Evolutionary conservation across 2,797 vertebrate genomes (phyloP), one percentile per base, ranked within the genome.

Genomic region (Pagetopsis macropterus): DNA sequence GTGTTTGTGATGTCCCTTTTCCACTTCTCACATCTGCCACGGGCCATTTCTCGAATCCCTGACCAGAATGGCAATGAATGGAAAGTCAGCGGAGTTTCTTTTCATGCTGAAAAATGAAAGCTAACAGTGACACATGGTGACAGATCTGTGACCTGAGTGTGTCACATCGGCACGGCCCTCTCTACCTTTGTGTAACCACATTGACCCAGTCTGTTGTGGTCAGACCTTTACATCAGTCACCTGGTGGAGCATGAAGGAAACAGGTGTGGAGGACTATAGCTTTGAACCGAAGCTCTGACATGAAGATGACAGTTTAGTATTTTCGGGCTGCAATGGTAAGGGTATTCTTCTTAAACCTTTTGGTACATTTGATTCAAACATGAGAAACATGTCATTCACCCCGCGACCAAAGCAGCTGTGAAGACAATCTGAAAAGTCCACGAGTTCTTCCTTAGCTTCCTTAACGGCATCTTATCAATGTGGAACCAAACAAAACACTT

Each of bases 41-140:
- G 14, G 70, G 74, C 56, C 14, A 49, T 54, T 73, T 71, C 61
- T 58, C 59, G 14, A 59, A 68, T 57, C 60, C 37, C 4, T 15
- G 27, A 45, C 16, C 61, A 71, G 17, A 62, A 40, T 33, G 45
- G 54, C 46, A 75, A 75, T 62, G 74, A 71, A 78, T 44, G 17
- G 51, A 41, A 61, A 58, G 51, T 79, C 68, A 56, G 10, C 59
- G 1, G 45, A 70, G 57, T 69, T 1, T 3, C 21, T 6, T 15
- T 51, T 65, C 17, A 23, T 46, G 23, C 44, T 51, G 68, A 71
- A 65, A 78, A 74, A 75, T 45, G 17, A 23, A 65, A 55, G 51
- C 44, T 51, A 70, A 63, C 65, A 41, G 9, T 81, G 79, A 84
- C 44, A 83, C 77, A 85, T 76, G 60, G 37, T 70, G 19, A 73